A percentile compares a stretch with the other conserved stretches of the same genome.
These are phyloP conservation scores for Lerista edwardsae DNA, from an alignment of 2,797 vertebrate species.

Conservation along the genomic window DNA sequence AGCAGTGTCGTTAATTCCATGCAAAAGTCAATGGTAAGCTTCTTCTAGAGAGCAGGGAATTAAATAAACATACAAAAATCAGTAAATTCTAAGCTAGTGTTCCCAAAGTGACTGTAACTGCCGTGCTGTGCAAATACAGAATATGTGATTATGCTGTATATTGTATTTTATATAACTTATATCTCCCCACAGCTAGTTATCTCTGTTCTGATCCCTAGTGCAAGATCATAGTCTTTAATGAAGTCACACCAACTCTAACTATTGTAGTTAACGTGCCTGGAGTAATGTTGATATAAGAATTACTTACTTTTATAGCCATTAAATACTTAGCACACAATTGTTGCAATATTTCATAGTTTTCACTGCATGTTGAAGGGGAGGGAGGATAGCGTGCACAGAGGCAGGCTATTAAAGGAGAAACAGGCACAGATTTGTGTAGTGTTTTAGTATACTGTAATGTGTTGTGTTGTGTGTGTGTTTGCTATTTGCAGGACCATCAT, in stretches of 20 bases:
- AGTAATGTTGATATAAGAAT: slow-evolving; percentile 51
- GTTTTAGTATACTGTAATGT: not conserved
- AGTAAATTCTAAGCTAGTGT: slow-evolving; percentile 56
- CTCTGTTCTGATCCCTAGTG: slow-evolving; percentile 57
- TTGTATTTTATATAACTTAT: slow-evolving; percentile 64
- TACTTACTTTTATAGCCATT: slow-evolving; percentile 51
- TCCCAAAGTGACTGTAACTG: slow-evolving; percentile 48
- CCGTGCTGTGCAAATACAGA: slow-evolving; percentile 39
- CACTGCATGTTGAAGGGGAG: not conserved
- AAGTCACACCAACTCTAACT: slow-evolving; percentile 31
- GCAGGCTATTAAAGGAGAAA: slow-evolving; percentile 30
- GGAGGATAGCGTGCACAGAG: slow-evolving; percentile 52
- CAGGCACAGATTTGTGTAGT: not conserved
- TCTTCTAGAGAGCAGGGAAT: slow-evolving; percentile 37
- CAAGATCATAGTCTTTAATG: slow-evolving; percentile 65
- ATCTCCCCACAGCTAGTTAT: slow-evolving; percentile 60
- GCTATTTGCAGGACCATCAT: not conserved
- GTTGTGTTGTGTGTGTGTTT: not conserved
- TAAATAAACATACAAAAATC: slow-evolving; percentile 60
- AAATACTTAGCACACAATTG: slow-evolving; percentile 43
- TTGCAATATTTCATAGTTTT: slow-evolving; percentile 57
- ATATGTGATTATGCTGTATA: slow-evolving; percentile 26
- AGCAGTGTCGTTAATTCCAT: not conserved
- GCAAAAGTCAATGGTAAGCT: not conserved
- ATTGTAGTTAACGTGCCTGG: slow-evolving; percentile 45